phyloP scores from a whole-genome alignment of 2,113 vertebrate species.

The Festucalex cinctus region DNA sequence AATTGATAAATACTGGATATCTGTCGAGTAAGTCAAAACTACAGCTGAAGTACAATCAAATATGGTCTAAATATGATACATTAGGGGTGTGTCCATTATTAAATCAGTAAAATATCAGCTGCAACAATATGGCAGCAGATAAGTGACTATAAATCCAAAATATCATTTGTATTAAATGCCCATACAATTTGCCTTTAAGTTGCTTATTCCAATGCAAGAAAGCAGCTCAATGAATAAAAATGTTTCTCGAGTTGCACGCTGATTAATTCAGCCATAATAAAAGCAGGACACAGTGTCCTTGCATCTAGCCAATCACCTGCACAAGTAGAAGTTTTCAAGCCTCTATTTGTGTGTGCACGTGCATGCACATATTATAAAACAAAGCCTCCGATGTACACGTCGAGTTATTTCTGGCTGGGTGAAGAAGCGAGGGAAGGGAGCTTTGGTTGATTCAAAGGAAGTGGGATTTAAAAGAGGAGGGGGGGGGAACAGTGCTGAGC shows the following conservation, averaged over 20 bases:
- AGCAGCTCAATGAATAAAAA: not conserved
- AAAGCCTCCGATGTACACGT: constrained; percentile 44
- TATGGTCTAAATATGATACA: too few relatives aligned
- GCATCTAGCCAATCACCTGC: constrained; percentile 12
- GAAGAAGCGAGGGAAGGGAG: constrained; percentile 44
- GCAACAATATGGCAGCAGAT: too few relatives aligned
- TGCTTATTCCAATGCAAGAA: not conserved
- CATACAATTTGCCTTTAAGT: not conserved
- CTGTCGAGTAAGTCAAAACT: too few relatives aligned
- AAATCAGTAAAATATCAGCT: too few relatives aligned
- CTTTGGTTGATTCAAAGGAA: constrained; percentile 54
- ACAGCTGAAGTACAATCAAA: too few relatives aligned
- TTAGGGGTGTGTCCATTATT: too few relatives aligned
- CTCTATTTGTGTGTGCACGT: not conserved
- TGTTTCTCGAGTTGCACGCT: constrained; percentile 8
- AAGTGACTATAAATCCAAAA: not conserved
- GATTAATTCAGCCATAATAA: constrained; percentile 27
- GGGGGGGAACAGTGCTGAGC: constrained; percentile 44
- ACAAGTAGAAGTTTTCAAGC: constrained; percentile 40
- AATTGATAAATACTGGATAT: too few relatives aligned
- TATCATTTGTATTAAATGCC: not conserved
- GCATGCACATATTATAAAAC: constrained; percentile 39
- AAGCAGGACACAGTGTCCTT: constrained; percentile 45
- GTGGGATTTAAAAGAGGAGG: constrained; percentile 39
- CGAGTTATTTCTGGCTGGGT: constrained; percentile 57